These are phyloP conservation scores for Eudiplozoon nipponicum DNA, from an alignment of 2,888 invertebrate species.

Conservation along the genomic window DNA sequence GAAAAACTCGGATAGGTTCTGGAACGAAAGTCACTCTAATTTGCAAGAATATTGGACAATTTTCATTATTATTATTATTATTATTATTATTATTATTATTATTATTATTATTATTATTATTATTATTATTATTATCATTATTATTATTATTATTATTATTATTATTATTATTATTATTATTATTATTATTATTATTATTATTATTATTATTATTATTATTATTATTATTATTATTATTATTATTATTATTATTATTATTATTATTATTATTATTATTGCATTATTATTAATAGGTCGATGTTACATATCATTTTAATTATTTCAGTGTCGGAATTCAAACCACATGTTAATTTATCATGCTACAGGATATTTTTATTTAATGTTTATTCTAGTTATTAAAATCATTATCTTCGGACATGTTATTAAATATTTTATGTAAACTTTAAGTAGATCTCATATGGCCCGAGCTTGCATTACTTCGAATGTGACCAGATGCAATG, in stretches of 20 bases:
- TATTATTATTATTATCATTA: constrained; percentile 1
- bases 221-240: constrained; percentile 4
- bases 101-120: constrained; percentile 1
- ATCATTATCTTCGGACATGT: background rate
- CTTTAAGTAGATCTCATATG: no score
- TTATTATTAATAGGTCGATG: background rate
- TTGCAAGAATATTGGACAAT: no score
- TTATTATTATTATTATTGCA: constrained; percentile 2
- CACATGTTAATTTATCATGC: background rate
- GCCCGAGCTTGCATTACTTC: no score
- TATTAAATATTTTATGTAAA: background rate
- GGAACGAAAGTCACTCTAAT: no score
- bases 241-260: constrained; percentile 6
- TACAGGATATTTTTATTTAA: background rate
- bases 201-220: constrained; percentile 2
- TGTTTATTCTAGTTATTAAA: background rate
- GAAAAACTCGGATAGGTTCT: no score
- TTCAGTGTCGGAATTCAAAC: background rate
- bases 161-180: constrained; percentile 2
- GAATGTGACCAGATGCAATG: no score
- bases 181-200: constrained; percentile 2
- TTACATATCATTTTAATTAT: background rate
- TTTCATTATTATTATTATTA: constrained; percentile 1
- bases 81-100: constrained; percentile 2
- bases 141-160: constrained; percentile 2